Base-by-base conservation (phyloP, 2,797 vertebrate genomes). In the Micromesistius poutassou region DNA sequence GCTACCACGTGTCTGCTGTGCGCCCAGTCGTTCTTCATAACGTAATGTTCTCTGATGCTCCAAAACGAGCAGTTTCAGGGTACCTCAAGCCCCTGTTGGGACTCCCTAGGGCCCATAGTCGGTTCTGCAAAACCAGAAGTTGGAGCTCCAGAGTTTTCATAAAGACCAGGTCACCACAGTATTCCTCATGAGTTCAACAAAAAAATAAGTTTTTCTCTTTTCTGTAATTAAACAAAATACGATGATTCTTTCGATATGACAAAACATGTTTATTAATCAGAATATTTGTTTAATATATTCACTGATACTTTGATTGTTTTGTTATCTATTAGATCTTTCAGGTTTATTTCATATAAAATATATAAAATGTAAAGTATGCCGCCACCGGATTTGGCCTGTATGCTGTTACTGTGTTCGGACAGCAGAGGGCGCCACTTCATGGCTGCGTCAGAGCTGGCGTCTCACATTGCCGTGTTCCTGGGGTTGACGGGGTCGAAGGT, bases 401-500 rank as follows among this genome's bases (percentile, higher is more conserved):
- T 33, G 1, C 4, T 71, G 28, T 71, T 33, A 14, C 12, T 42
- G 40, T 42, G 14, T 42, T 42, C 13, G 14, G 40, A 42, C 40
- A 14, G 40, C 4, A 71, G 25, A 71, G 28, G 72, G 46, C 0
- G 3, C 33, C 68, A 73, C 40, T 14, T 68, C 19, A 72, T 33
- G 16, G 55, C 25, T 25, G 25, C 9, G 62, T 68, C 62, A 4
- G 62, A 4, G n/a, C 62, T 68, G 62, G 38, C 28, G 0, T 80
- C 72, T 85, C 92, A 94, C 73, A 90, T 91, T 50, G 92, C 93
- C 19, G 92, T 94, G 71, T 89, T 84, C 55, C 87, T 87, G 19
- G 94, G 95, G 82, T 94, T 92, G 46, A 90, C 87, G 35, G 93
- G 93, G 83, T 95, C 94, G 72, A 95, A 96, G 74, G 94, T 95